These are phyloP conservation scores for Plumapathes pennacea DNA, from an alignment of 92 coral and sea anemone species.

Conservation along the genomic window DNA sequence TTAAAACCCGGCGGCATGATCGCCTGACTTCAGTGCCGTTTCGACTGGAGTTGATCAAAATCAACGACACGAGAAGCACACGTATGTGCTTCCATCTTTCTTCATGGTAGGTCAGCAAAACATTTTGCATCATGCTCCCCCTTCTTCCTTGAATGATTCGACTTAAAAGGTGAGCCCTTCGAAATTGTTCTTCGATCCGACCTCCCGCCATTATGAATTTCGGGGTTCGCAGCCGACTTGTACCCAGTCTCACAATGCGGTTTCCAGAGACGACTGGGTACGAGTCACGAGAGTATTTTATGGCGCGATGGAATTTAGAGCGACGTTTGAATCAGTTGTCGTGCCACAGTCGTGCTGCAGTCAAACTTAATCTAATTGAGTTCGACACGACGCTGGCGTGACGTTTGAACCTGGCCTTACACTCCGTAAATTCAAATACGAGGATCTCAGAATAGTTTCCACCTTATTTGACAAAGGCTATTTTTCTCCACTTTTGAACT, in stretches of 20 bases:
- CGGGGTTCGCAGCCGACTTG: conserved; percentile 35
- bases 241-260: conserved; percentile 34
- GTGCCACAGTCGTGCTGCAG: no score
- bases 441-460: conserved; percentile 28
- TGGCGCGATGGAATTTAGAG: no score
- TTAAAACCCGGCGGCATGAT: conserved; percentile 24
- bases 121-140: conserved; percentile 36
- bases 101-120: conserved; percentile 38
- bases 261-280: no score
- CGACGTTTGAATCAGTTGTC: no score
- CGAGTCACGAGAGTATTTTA: no score
- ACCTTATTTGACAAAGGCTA: conserved; percentile 13
- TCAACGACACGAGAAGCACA: conserved; percentile 44
- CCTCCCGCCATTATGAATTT: conserved; percentile 32
- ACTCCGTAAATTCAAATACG: conserved; percentile 23
- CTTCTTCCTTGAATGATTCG: conserved; percentile 21
- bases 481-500: conserved; percentile 36
- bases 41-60: conserved; percentile 29
- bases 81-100: conserved; percentile 34
- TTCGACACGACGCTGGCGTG: no score
- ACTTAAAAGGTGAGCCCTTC: conserved; percentile 32
- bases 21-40: conserved; percentile 3
- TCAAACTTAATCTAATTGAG: no score
- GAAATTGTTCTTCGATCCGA: conserved; percentile 18
- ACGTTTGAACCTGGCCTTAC: no score